Evolutionary conservation across 2,888 invertebrate genomes (phyloP).

Genomic region (Eupithecia dodoneata): DNA sequence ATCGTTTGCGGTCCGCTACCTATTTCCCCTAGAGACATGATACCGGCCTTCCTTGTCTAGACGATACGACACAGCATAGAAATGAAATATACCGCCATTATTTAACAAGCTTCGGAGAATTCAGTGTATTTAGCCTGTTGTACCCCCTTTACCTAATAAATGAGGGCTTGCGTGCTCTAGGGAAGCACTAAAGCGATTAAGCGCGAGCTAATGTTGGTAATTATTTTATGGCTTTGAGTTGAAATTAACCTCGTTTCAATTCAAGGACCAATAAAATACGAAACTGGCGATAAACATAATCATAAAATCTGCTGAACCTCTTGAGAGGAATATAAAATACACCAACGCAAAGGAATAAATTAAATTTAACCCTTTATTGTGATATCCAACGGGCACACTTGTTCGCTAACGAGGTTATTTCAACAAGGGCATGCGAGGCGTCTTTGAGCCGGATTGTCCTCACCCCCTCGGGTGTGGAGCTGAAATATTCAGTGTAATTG

Average conservation of each 20-base stretch:
- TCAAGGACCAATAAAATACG: constrained; percentile 19
- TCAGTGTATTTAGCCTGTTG: constrained; percentile 21
- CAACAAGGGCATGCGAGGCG: constrained; percentile 38
- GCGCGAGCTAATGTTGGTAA: constrained; percentile 20
- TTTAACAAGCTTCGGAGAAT: constrained; percentile 25
- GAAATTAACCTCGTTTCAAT: constrained; percentile 18
- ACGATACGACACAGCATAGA: constrained; percentile 63
- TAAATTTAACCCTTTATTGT: constrained; percentile 36
- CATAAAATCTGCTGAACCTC: constrained; percentile 17
- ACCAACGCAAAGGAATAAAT: constrained; percentile 34
- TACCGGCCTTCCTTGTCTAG: constrained; percentile 70
- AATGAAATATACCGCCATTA: constrained; percentile 35
- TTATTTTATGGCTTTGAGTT: constrained; percentile 22
- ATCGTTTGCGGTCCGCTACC: constrained; percentile 76
- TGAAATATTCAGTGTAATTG: constrained; percentile 39
- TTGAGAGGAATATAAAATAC: constrained; percentile 30
- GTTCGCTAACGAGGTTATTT: constrained; percentile 44
- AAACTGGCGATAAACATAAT: constrained; percentile 15
- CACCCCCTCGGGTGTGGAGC: constrained; percentile 28
- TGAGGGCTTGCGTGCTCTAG: constrained; percentile 31
- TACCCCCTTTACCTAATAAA: constrained; percentile 17
- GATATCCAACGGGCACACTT: constrained; percentile 35
- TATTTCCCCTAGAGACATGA: constrained; percentile 67
- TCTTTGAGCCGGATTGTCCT: constrained; percentile 39
- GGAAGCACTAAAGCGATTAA: constrained; percentile 29